Percentiles rank a stretch among this genome's conserved stretches.
Conservation (phyloP, 2,797 vertebrate genomes). For the Nothura maculosa region DNA sequence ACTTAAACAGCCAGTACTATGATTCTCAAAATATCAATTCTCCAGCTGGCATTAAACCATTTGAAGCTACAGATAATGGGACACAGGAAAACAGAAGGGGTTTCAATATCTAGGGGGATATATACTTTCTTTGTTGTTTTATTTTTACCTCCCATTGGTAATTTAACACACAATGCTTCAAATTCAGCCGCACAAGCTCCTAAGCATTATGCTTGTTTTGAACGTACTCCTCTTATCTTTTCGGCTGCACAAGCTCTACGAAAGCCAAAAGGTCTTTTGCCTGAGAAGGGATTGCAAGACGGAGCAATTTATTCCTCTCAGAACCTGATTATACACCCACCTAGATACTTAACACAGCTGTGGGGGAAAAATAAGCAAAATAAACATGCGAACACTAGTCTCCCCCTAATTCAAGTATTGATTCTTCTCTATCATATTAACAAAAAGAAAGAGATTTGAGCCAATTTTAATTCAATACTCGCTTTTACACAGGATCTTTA, state of each 20-base stretch:
- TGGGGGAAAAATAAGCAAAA: neutral
- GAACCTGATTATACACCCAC: neutral
- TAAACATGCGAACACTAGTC: neutral
- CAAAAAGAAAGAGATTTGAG: neutral
- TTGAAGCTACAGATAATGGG: neutral
- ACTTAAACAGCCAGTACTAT: neutral
- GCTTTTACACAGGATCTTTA: constrained; percentile 2
- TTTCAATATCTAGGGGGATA: neutral
- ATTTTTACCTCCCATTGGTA: neutral
- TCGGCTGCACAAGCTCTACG: neutral
- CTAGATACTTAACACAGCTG: neutral
- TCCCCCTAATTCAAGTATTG: neutral
- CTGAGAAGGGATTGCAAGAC: neutral
- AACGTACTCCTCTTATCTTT: neutral
- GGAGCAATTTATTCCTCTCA: neutral
- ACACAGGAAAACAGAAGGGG: neutral
- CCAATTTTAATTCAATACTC: constrained; percentile 34
- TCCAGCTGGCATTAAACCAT: neutral
- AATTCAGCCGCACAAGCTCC: neutral
- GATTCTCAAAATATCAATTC: neutral
- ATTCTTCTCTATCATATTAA: constrained; percentile 26
- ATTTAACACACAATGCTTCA: neutral
- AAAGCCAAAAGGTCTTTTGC: constrained; percentile 7
- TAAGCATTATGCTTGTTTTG: neutral
- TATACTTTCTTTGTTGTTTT: neutral